phyloP scores from a whole-genome alignment of 2,797 vertebrate species.

The Masticophis lateralis region DNA sequence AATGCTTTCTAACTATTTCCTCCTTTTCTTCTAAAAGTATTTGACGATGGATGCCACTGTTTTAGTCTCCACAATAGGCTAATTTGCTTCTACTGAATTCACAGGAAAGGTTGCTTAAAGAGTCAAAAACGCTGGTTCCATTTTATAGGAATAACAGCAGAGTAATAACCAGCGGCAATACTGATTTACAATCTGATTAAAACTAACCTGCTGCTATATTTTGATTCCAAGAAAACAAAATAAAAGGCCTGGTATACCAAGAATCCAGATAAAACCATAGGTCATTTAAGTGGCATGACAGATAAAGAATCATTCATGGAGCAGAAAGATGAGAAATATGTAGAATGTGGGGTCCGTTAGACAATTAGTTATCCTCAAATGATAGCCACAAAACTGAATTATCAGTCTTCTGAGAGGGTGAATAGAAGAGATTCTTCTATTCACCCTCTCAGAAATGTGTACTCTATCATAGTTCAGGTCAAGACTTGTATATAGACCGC shows the following conservation, averaged over 20 bases:
- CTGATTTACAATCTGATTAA: neutral
- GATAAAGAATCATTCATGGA: neutral
- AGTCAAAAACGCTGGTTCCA: slow-evolving; percentile 4
- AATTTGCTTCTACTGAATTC: neutral
- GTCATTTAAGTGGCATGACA: neutral
- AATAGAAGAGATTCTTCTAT: neutral
- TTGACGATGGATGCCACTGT: neutral
- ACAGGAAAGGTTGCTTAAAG: neutral
- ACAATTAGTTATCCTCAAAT: neutral
- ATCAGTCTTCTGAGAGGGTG: neutral
- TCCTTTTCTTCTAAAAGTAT: neutral
- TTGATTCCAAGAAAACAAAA: slow-evolving; percentile 1
- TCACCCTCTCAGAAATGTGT: neutral
- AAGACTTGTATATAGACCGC: neutral
- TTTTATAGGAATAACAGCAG: neutral
- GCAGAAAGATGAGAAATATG: neutral
- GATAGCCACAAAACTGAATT: neutral
- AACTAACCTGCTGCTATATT: neutral
- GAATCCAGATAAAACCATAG: neutral
- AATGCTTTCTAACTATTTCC: neutral
- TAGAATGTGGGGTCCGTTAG: neutral
- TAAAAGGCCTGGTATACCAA: neutral
- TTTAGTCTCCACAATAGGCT: neutral
- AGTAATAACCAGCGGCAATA: slow-evolving; percentile 8
- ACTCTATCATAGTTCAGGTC: neutral